Evolutionary conservation across 1,140 invertebrate genomes (phyloP).

Genomic region (Hycleus phaleratus): DNA sequence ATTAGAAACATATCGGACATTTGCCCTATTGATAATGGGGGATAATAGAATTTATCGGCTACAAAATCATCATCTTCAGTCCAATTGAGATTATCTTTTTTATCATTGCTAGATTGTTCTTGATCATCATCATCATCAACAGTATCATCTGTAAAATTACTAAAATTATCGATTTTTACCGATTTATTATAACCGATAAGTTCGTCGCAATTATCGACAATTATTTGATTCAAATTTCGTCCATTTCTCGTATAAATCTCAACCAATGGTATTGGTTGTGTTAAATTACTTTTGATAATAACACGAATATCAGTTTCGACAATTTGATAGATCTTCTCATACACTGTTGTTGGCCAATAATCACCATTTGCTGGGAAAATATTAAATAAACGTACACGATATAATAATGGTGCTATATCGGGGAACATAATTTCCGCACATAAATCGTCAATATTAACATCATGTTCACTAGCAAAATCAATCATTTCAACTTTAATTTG

Average conservation of each 20-base stretch:
- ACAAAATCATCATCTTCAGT: too few relatives aligned
- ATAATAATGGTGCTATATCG: conserved; percentile 51
- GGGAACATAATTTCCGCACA: conserved; percentile 50
- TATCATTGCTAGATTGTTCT: too few relatives aligned
- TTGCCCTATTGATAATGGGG: too few relatives aligned
- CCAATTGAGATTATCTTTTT: too few relatives aligned
- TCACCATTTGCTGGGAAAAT: conserved; percentile 38
- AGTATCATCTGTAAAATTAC: too few relatives aligned
- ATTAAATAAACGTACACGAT: conserved; percentile 42
- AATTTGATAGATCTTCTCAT: conserved; percentile 15
- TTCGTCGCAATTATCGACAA: too few relatives aligned
- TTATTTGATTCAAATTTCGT: neutral
- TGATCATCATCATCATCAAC: too few relatives aligned
- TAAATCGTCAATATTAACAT: conserved; percentile 45
- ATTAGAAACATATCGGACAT: too few relatives aligned
- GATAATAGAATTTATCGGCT: too few relatives aligned
- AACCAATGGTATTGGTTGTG: neutral
- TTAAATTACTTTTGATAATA: conserved; percentile 5
- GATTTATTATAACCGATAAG: too few relatives aligned
- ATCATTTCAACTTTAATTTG: conserved; percentile 49
- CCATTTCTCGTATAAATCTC: conserved; percentile 1
- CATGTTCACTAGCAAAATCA: conserved; percentile 56
- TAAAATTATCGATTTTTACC: too few relatives aligned
- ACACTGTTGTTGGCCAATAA: conserved; percentile 19
- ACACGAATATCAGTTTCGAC: neutral